Base-by-base conservation (phyloP, 2,113 vertebrate species). In the Psittacula cyanocephala region DNA sequence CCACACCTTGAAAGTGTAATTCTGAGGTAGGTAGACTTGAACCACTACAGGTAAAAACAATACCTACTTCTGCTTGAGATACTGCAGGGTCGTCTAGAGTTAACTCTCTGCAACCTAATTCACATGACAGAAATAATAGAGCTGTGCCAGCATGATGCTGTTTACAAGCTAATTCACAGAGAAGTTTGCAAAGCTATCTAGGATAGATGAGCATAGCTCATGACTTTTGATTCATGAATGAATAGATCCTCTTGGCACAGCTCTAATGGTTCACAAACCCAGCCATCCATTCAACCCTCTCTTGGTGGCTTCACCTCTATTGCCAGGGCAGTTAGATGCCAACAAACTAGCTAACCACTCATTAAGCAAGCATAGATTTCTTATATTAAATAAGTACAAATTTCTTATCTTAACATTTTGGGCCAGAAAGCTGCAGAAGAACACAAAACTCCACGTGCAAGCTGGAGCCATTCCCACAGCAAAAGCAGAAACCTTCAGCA, bases 401-500 rank as follows among this genome's bases (percentile, higher is more conserved):
- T 50, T 41, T 69, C 49, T 39, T 52, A 39, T 22, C 23, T 55
- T 62, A 77, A 41, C 15, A 49, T 28, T 31, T 53, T 12, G 9
- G 33, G 28, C 13, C 31, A 81, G 44, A 81, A 86, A 78, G 11
- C 37, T 3, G 2, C 24, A 88, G 49, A 74, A 86, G 19, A 11
- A 49, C 1, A 3, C 33, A 62, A 39, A 82, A 41, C 11, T 46
- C 11, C 19, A 52, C 0, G 1, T 62, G n/a, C 18, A 41, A 17
- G 52, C 8, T 47, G 50, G 8, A 88, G 70, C 11, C 39, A 15
- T 17, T 46, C 20, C 27, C 39, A 39, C n/a, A 69, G 71, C 35
- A 74, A 77, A 89, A 80, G 79, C 63, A 85, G 57, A 88, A 72
- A 65, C 6, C 33, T 68, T 41, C 8, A 59, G 13, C 0, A 57